Evolutionary conservation across 2,888 invertebrate species (phyloP).

Genomic region (Apodemia duryi): DNA sequence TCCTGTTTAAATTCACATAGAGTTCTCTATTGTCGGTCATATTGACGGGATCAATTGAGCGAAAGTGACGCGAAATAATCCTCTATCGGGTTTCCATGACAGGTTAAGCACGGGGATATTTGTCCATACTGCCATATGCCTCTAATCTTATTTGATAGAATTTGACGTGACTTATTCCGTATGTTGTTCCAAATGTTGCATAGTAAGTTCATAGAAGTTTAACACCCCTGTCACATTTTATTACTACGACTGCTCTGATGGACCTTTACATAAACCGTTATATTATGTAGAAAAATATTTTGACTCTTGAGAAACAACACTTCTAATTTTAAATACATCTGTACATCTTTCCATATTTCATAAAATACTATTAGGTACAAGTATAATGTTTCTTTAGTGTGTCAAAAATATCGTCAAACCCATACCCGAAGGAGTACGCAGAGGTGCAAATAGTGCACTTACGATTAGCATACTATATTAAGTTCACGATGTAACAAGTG

Average conservation of each 20-base stretch:
- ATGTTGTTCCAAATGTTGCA: slow-evolving; percentile 37
- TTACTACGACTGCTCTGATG: too few species aligned
- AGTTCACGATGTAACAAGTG: too few species aligned
- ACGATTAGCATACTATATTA: too few species aligned
- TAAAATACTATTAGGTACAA: too few species aligned
- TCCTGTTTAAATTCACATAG: slow-evolving; percentile 61
- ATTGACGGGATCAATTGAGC: slow-evolving; percentile 71
- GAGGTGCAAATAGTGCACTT: too few species aligned
- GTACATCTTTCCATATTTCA: too few species aligned
- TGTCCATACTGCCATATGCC: slow-evolving; percentile 60
- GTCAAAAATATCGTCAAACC: too few species aligned
- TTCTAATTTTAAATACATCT: too few species aligned
- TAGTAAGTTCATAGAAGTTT: neutral
- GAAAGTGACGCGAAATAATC: slow-evolving; percentile 61
- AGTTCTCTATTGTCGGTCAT: slow-evolving; percentile 57
- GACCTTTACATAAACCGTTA: too few species aligned
- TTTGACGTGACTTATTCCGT: slow-evolving; percentile 36
- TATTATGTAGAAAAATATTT: too few species aligned
- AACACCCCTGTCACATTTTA: neutral
- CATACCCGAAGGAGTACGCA: too few species aligned
- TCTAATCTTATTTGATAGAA: slow-evolving; percentile 45
- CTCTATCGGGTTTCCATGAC: slow-evolving; percentile 64
- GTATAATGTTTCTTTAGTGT: too few species aligned
- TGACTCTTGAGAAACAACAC: neutral
- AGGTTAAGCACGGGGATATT: slow-evolving; percentile 49